Evolutionary conservation across 1,140 invertebrate genomes (phyloP), one percentile per base, ranked within the genome.

Genomic region (Drosophila punjabiensis): DNA sequence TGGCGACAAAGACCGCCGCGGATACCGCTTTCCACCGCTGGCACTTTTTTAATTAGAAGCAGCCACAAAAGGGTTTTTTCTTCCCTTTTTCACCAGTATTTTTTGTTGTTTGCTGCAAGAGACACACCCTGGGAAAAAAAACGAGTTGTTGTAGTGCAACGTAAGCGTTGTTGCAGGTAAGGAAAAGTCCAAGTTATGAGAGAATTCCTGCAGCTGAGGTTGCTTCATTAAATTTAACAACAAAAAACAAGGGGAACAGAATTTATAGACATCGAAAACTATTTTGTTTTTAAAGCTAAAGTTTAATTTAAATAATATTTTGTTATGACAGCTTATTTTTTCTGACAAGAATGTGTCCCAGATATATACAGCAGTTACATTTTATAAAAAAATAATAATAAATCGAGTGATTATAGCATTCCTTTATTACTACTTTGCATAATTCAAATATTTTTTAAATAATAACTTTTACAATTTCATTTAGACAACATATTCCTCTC

Each of bases 31-130:
- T 48, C 48, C 32, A 37, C 56, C 75, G 56, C 66, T 55, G 52
- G 77, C 78, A 35, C 64, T 55, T 85, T 89, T 89, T 89, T 90
- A 89, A 89, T 89, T 89, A 89, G 85, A 82, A 78, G 70, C 86
- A 90, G 88, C 86, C 85, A 89, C 81, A 90, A 89, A 89, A 82
- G 85, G 76, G 74, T 82, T 76, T 78, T 74, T 39, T 14, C 4
- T 45, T 30, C 24, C 24, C 9, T 41, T 39, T 41, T 14, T 16
- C 33, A 13, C 20, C 28, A 18, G 41, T 16, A 18, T 68, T 67
- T 65, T 65, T 68, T 45, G 28, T 24, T 41, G 32, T 55, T 73
- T 32, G 24, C n/a, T 52, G 43, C 52, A 24, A 14, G 6, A 50
- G 53, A 45, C 43, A 60, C 33, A 28, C 66, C 69, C 69, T 50